Evolutionary conservation across 1,140 invertebrate species (phyloP).

Genomic region (Diorhabda sublineata): DNA sequence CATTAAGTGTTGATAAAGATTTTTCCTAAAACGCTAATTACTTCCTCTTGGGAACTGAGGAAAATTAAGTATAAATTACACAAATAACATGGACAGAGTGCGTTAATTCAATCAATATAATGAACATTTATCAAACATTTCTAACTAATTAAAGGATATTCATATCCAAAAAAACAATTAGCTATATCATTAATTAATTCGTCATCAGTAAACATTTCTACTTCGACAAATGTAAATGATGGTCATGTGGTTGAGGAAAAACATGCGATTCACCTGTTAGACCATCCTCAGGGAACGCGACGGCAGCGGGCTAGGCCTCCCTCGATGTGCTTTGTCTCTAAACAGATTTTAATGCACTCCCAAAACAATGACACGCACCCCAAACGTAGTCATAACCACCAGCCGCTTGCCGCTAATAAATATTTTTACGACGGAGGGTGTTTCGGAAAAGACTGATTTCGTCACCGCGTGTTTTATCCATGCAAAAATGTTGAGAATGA

Average conservation of each 20-base stretch:
- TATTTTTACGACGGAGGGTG: constrained; percentile 34
- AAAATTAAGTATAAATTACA: no score
- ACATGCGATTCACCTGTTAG: constrained; percentile 46
- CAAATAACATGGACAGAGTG: no score
- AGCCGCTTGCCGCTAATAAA: constrained; percentile 38
- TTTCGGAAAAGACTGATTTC: constrained; percentile 11
- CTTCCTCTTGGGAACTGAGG: no score
- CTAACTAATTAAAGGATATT: background rate
- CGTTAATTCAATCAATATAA: no score
- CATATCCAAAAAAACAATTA: background rate
- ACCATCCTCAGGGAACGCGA: constrained; percentile 35
- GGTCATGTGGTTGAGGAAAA: constrained; percentile 20
- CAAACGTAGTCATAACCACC: constrained; percentile 35
- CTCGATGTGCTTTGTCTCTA: constrained; percentile 40
- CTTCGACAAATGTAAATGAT: constrained; percentile 18
- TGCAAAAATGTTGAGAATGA: no score
- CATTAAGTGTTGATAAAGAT: no score
- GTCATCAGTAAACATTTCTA: constrained; percentile 11
- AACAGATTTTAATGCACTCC: constrained; percentile 46
- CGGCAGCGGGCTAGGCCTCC: constrained; percentile 21
- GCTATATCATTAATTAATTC: constrained; percentile 14
- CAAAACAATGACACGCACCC: constrained; percentile 43
- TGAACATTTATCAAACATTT: no score
- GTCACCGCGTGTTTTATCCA: background rate
- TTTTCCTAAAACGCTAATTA: no score